A percentile compares a stretch with the other conserved stretches of the same genome.
Evolutionary conservation across 2,797 vertebrate species (phyloP).

Genomic region (Choloepus didactylus): DNA sequence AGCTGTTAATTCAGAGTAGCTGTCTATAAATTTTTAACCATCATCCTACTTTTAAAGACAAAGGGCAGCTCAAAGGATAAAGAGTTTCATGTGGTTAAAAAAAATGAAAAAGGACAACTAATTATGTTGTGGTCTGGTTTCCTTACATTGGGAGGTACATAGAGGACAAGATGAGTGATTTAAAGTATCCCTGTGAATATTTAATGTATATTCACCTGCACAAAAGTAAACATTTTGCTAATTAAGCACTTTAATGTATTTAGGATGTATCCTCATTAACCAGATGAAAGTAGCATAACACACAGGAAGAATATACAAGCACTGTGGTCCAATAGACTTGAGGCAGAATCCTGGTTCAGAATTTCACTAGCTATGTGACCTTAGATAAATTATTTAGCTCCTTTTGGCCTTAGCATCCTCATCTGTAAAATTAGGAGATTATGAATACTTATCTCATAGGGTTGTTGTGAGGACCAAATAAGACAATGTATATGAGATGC

Average conservation of each 20-base stretch:
- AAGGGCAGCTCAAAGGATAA: neutral
- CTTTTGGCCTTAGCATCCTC: no score
- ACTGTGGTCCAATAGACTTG: neutral
- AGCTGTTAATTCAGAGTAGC: neutral
- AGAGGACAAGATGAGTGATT: neutral
- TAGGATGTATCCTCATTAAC: neutral
- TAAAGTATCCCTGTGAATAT: neutral
- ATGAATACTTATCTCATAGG: no score
- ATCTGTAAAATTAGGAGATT: no score
- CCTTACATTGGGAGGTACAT: neutral
- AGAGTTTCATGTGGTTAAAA: slow-evolving; percentile 7
- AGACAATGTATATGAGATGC: no score
- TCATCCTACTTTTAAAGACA: neutral
- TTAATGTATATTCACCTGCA: slow-evolving; percentile 18
- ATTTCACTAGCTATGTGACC: neutral
- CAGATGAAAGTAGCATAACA: neutral
- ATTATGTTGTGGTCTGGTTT: neutral
- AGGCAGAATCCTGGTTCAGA: neutral
- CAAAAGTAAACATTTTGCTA: slow-evolving; percentile 23
- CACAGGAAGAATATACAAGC: neutral
- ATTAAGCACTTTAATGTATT: slow-evolving; percentile 3
- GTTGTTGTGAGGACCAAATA: no score
- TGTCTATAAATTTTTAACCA: neutral
- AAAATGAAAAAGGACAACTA: neutral
- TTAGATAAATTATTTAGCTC: no score